Evolutionary conservation across 2,113 vertebrate species (phyloP).

Genomic region (Macaca nemestrina): DNA sequence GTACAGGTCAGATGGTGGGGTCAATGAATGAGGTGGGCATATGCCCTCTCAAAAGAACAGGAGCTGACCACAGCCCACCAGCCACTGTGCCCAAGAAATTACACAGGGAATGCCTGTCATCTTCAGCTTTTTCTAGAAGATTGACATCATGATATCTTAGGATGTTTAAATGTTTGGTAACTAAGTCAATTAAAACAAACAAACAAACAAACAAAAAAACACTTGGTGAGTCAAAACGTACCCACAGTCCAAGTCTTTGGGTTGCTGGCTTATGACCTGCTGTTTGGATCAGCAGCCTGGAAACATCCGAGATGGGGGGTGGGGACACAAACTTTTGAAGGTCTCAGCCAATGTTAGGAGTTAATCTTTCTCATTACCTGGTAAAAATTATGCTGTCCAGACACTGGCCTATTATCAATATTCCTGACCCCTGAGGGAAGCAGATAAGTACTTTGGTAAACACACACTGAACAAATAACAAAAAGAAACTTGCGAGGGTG

Average conservation of each 20-base stretch:
- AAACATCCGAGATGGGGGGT: neutral
- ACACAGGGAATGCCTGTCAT: neutral
- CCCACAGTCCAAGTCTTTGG: neutral
- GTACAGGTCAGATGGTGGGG: neutral
- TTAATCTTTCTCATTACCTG: neutral
- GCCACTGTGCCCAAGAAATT: rapidly evolving
- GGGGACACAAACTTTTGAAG: neutral
- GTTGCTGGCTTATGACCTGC: neutral
- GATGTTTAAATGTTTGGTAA: neutral
- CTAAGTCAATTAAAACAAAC: neutral
- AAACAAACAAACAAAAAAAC: neutral
- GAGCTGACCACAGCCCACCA: neutral
- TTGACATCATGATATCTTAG: neutral
- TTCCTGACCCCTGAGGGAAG: neutral
- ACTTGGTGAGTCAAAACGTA: neutral
- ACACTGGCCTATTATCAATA: neutral
- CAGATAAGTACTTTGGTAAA: neutral
- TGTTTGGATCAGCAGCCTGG: neutral
- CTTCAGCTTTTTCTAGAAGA: neutral
- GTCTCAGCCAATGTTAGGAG: neutral
- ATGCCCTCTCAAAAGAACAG: neutral
- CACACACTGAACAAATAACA: neutral
- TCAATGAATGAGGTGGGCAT: rapidly evolving
- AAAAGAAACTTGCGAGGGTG: neutral
- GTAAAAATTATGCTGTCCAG: neutral